Evolutionary conservation across 2,797 vertebrate genomes (phyloP).

Genomic region (Chaunax sp.): DNA sequence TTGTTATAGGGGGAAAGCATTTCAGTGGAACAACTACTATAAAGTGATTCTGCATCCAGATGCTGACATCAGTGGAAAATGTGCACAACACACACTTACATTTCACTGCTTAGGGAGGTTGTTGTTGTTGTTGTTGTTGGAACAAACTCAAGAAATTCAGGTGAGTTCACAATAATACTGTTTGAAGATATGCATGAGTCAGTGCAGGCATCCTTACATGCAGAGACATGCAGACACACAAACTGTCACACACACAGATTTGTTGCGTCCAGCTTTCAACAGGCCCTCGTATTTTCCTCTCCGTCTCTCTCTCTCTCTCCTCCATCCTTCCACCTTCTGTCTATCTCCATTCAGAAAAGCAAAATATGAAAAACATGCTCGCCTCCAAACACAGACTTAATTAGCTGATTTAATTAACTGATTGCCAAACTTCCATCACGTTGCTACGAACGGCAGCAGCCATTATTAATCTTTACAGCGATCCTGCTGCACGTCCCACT

Average conservation of each 20-base stretch:
- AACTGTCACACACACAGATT: slow-evolving; percentile 8
- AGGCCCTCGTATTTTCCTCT: slow-evolving; percentile 63
- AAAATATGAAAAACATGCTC: slow-evolving; percentile 73
- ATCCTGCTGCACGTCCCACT: slow-evolving; percentile 61
- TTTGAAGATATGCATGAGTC: neutral
- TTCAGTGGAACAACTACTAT: slow-evolving; percentile 50
- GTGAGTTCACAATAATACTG: slow-evolving; percentile 35
- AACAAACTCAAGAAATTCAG: no score
- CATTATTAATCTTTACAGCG: slow-evolving; percentile 71
- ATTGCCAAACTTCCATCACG: slow-evolving; percentile 78
- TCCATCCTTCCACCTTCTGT: slow-evolving; percentile 11
- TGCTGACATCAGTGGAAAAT: slow-evolving; percentile 77
- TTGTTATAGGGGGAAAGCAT: slow-evolving; percentile 30
- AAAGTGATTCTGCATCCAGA: slow-evolving; percentile 55
- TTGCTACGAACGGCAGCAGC: slow-evolving; percentile 72
- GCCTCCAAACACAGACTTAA: slow-evolving; percentile 80
- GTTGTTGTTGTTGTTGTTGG: slow-evolving; percentile 59
- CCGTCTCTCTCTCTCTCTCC: neutral
- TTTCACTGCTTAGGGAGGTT: slow-evolving; percentile 57
- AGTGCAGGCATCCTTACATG: no score
- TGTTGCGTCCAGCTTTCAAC: slow-evolving; percentile 64
- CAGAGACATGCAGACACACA: neutral
- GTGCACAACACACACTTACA: slow-evolving; percentile 39
- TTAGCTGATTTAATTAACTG: slow-evolving; percentile 84
- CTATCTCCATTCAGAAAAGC: slow-evolving; percentile 73